These are phyloP conservation scores for Griposia aprilina DNA, from an alignment of 2,888 invertebrate genomes.

Conservation along the genomic window DNA sequence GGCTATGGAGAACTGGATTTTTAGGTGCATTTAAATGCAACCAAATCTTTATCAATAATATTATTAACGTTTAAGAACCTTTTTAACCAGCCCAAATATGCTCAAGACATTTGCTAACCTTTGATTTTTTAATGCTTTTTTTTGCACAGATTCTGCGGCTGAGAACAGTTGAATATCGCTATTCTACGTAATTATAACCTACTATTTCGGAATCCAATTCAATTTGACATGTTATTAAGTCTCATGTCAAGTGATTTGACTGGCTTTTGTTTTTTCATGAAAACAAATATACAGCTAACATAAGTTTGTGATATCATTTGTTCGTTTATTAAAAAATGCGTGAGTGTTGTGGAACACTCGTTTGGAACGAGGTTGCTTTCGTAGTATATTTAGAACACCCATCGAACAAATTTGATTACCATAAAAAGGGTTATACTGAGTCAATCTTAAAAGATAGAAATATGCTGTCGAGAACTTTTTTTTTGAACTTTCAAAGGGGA, in stretches of 20 bases:
- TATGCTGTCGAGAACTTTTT: too few relatives aligned
- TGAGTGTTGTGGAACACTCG: too few relatives aligned
- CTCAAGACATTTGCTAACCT: not conserved
- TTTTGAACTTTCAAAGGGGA: too few relatives aligned
- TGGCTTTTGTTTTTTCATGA: not conserved
- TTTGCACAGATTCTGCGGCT: not conserved
- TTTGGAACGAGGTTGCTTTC: too few relatives aligned
- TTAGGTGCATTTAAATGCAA: slow-evolving; percentile 33
- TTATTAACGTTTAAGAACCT: not conserved
- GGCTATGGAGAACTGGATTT: not conserved
- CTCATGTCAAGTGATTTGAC: not conserved
- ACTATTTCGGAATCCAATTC: too few relatives aligned
- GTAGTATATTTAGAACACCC: too few relatives aligned
- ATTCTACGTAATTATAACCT: not conserved
- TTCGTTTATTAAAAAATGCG: too few relatives aligned
- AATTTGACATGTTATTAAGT: not conserved
- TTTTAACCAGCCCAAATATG: not conserved
- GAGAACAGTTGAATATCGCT: not conserved
- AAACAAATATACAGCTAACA: not conserved
- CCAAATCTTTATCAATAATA: not conserved
- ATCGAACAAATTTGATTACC: too few relatives aligned
- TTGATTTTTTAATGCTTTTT: not conserved
- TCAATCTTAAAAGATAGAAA: too few relatives aligned
- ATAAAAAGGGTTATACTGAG: too few relatives aligned
- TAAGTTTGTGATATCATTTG: too few relatives aligned